Base-by-base conservation (phyloP, 1,140 invertebrate genomes). In the Leptonema lineaticorne region DNA sequence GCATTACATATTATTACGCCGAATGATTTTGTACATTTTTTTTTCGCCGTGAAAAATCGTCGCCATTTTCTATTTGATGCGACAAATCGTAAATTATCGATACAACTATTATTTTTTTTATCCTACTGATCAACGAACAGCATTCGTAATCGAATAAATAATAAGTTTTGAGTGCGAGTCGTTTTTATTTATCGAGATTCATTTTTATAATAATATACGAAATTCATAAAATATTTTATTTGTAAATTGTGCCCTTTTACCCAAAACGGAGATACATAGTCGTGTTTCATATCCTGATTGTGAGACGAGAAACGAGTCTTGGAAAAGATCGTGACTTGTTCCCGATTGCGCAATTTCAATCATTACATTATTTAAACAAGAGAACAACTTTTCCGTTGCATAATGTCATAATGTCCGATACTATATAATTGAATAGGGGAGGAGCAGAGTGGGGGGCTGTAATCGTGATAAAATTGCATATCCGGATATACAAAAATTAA, bases 341-440 rank as follows among this genome's bases (percentile, higher is more conserved):
- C 37, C n/a, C n/a, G 4, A 2, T 53, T 53, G 50, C 50, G 50
- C 50, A 53, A 53, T 53, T 53, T 53, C 50, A 53, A 53, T 53
- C 50, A 24, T 53, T 45, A 45, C 11, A 45, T 45, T 53, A 22
- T 22, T 53, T 22, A 53, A 53, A 53, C 50, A 24, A 53, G 50
- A 53, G 27, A 53, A 53, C 50, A 53, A 53, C 50, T 53, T 53
- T 53, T 53, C 50, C 50, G 22, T 53, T 53, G 50, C 50, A 53
- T 53, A 53, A 53, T 22, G 50, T 53, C 50, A 53, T 53, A 53
- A 53, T 53, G 50, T 24, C 20, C 50, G 20, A 53, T 26, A 53
- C 50, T 22, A 20, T 11, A 26, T 45, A n/a, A 45, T 45, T 45
- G 37, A 5, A 33, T 33, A 6, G 29, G 29, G 5, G 5, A 11